A percentile compares a stretch with the other conserved stretches of the same genome.
Conservation (phyloP, 2,888 invertebrate species). For the Cheilosia variabilis region DNA sequence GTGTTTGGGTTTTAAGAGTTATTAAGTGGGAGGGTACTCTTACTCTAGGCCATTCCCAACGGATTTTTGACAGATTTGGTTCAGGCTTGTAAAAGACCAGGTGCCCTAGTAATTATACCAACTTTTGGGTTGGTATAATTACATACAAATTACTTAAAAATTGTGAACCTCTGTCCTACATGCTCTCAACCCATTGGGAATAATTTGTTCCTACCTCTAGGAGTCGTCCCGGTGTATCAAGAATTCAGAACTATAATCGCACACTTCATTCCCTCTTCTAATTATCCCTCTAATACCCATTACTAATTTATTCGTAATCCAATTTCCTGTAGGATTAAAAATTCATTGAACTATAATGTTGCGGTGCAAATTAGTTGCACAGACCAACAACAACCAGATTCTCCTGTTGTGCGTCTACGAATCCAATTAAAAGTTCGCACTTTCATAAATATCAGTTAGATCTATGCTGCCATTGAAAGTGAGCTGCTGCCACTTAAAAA, state of each 20-base stretch:
- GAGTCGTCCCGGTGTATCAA: no score
- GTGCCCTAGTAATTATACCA: no score
- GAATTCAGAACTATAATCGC: not conserved
- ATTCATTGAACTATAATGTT: constrained; percentile 62
- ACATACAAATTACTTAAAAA: no score
- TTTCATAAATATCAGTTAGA: constrained; percentile 53
- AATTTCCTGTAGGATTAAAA: constrained; percentile 51
- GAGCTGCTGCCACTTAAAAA: constrained; percentile 55
- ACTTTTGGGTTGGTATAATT: no score
- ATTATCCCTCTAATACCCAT: not conserved
- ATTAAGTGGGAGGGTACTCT: no score
- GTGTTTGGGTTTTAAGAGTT: no score
- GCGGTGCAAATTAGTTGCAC: constrained; percentile 26
- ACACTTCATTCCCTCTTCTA: not conserved
- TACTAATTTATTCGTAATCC: constrained; percentile 43
- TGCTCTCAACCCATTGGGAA: no score
- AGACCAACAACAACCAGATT: not conserved
- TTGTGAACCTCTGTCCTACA: no score
- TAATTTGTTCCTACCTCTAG: no score
- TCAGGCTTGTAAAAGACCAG: no score
- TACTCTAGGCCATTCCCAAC: no score
- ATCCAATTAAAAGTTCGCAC: constrained; percentile 67
- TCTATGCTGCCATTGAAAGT: constrained; percentile 20
- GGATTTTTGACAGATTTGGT: no score
- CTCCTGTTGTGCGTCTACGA: constrained; percentile 21